Evolutionary conservation across 2,888 invertebrate genomes (phyloP).

Genomic region (Steromphala cineraria): DNA sequence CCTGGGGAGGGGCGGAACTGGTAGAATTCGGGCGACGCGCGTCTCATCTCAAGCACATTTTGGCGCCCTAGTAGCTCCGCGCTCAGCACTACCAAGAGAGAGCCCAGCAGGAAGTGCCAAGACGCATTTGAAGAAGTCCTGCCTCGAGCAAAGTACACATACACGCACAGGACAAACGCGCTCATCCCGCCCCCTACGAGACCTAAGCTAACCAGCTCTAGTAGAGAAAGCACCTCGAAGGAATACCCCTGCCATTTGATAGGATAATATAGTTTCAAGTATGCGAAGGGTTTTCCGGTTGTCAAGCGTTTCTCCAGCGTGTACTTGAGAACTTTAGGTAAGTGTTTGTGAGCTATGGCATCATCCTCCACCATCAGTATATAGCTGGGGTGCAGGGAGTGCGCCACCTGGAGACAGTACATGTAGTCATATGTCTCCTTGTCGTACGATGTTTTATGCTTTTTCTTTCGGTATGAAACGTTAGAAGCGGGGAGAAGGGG

Average conservation of each 20-base stretch:
- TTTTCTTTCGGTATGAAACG: background rate
- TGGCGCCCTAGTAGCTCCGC: conserved; percentile 57
- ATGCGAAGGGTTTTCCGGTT: conserved; percentile 42
- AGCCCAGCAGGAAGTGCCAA: conserved; percentile 36
- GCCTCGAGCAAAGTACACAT: background rate
- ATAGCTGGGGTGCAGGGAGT: conserved; percentile 50
- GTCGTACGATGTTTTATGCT: conserved; percentile 37
- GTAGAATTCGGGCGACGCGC: conserved; percentile 58
- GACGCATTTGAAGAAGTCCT: background rate
- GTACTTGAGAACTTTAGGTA: conserved; percentile 53
- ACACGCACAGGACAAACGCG: background rate
- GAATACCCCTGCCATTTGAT: conserved; percentile 67
- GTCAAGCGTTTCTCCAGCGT: conserved; percentile 41
- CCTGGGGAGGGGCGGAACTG: conserved; percentile 58
- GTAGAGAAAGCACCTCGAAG: conserved; percentile 49
- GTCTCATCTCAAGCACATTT: conserved; percentile 62
- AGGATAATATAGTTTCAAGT: conserved; percentile 71
- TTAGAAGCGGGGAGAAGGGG: background rate
- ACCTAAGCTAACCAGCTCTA: conserved; percentile 61
- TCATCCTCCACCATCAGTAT: conserved; percentile 72
- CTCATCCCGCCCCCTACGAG: conserved; percentile 47
- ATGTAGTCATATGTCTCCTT: conserved; percentile 71
- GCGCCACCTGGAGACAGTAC: conserved; percentile 64
- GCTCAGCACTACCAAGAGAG: conserved; percentile 41
- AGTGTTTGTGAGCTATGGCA: conserved; percentile 58